A percentile compares a stretch with the other conserved stretches of the same genome.
Evolutionary conservation across 2,888 invertebrate genomes (phyloP).

Genomic region (Ennomos quercinarius): DNA sequence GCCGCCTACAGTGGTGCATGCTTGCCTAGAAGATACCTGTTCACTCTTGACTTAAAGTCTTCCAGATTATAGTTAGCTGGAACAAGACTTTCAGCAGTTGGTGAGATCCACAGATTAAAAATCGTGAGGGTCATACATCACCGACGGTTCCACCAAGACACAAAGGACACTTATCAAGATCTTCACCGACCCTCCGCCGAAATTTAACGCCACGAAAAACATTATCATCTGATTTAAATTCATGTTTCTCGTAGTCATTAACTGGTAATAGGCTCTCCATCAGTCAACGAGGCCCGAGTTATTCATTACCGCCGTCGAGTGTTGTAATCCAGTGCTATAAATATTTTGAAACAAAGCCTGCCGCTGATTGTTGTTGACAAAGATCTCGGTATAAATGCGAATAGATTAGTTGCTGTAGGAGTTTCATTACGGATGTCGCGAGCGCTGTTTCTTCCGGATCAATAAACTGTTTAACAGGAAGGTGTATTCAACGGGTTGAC

Average conservation of each 20-base stretch:
- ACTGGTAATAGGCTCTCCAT: slow-evolving; percentile 31
- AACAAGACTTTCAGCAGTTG: too few relatives aligned
- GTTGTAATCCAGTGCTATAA: slow-evolving; percentile 42
- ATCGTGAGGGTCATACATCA: too few relatives aligned
- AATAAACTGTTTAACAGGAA: slow-evolving; percentile 7
- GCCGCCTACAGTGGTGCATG: too few relatives aligned
- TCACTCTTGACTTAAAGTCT: too few relatives aligned
- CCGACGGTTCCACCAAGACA: not conserved
- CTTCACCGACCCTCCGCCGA: slow-evolving; percentile 20
- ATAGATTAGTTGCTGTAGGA: slow-evolving; percentile 45
- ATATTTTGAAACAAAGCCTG: slow-evolving; percentile 52
- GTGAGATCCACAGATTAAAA: too few relatives aligned
- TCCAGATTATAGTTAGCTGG: too few relatives aligned
- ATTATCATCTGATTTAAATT: slow-evolving; percentile 34
- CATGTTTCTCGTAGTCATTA: slow-evolving; percentile 32
- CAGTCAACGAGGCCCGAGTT: slow-evolving; percentile 20
- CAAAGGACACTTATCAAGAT: slow-evolving; percentile 17
- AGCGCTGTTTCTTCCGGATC: not conserved
- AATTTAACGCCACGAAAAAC: slow-evolving; percentile 32
- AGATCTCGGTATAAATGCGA: slow-evolving; percentile 54
- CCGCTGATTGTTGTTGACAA: slow-evolving; percentile 52
- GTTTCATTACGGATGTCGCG: slow-evolving; percentile 10
- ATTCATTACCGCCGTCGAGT: slow-evolving; percentile 23
- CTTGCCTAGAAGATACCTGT: too few relatives aligned
- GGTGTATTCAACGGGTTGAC: not conserved